A percentile compares a stretch with the other conserved stretches of the same genome.
phyloP scores from a whole-genome alignment of 2,888 invertebrate genomes.

The Venustoraphidia nigricollis region DNA sequence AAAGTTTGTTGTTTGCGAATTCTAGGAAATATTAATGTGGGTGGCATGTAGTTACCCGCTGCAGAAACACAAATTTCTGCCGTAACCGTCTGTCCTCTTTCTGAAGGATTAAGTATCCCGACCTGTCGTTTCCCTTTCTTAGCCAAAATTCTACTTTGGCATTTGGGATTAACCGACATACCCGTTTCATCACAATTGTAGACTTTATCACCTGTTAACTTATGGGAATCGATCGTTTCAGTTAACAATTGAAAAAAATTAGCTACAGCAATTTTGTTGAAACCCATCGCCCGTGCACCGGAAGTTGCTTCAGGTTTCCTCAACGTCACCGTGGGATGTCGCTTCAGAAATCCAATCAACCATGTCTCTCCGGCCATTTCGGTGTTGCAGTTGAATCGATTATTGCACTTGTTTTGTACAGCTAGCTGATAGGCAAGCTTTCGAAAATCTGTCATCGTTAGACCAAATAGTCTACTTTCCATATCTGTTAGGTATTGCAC shows the following conservation, averaged over 20 bases:
- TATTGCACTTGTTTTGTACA: slow-evolving; percentile 15
- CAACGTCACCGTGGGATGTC: slow-evolving; percentile 11
- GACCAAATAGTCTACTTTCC: slow-evolving; percentile 12
- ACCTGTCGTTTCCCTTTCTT: slow-evolving; percentile 10
- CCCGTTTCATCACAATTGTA: slow-evolving; percentile 21
- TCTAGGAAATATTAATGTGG: slow-evolving; percentile 8
- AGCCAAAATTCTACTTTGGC: slow-evolving; percentile 10
- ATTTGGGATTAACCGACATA: slow-evolving; percentile 15
- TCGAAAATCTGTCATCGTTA: slow-evolving; percentile 14
- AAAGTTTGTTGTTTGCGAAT: slow-evolving; percentile 15
- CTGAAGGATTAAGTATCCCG: slow-evolving; percentile 16
- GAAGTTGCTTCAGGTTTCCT: slow-evolving; percentile 14
- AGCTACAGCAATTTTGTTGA: slow-evolving; percentile 17
- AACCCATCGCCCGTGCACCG: slow-evolving; percentile 19
- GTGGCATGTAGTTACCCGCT: slow-evolving; percentile 9
- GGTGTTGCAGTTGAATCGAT: slow-evolving; percentile 17
- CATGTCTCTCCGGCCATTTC: slow-evolving; percentile 18
- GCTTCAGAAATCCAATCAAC: slow-evolving; percentile 16
- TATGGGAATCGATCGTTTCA: slow-evolving; percentile 14
- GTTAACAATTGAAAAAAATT: slow-evolving; percentile 14
- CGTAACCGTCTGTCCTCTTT: slow-evolving; percentile 15
- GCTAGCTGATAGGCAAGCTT: slow-evolving; percentile 14
- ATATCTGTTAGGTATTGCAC: slow-evolving; percentile 6
- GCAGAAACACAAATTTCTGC: slow-evolving; percentile 10
- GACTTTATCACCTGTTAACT: slow-evolving; percentile 14